Evolutionary conservation across 1,140 invertebrate genomes (phyloP), one percentile per base, ranked within the genome.

Genomic region (Drosophila seguyi): DNA sequence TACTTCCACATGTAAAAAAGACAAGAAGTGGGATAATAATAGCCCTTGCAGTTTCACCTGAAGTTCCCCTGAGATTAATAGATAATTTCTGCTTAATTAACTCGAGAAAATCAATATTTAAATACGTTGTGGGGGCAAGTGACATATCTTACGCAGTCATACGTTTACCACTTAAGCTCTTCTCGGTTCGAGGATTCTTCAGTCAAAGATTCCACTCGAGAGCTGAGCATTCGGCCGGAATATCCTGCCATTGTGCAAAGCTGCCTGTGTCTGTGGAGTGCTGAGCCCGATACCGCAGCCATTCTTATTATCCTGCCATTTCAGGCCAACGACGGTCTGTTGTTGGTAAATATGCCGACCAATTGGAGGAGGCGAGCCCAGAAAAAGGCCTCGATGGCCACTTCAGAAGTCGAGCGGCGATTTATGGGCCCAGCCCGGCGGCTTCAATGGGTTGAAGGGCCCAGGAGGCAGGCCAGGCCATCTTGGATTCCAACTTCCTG

Each of bases 281-380:
- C 48, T 48, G 34, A 14, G 31, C 18, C 34, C 48, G 68, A 56
- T 69, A 57, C 42, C 65, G 42, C 41, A 71, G 50, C 25, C 39
- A 65, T 65, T 65, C 59, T 50, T 65, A 55, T 74, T 55, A 61
- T 75, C 59, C 53, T 52, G 44, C 72, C 60, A 29, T 48, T 62
- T 60, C 68, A 55, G 52, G 27, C 65, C 44, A 57, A 57, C 39
- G 39, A 27, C 39, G 25, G 31, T 13, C 57, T 22, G 68, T 73
- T 74, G 60, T 76, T 77, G 62, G 61, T 55, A 60, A 60, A 81
- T 68, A 53, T 44, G 48, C 36, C 45, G 29, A 36, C 59, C 80
- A 74, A 84, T 80, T 80, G 76, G 67, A 72, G 66, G 72, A 68
- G 78, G 63, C 47, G 22, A 59, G 42, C 34, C 66, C 56, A 50